These are phyloP conservation scores for Eupeodes latifasciatus DNA, from an alignment of 2,888 invertebrate genomes.

Conservation along the genomic window DNA sequence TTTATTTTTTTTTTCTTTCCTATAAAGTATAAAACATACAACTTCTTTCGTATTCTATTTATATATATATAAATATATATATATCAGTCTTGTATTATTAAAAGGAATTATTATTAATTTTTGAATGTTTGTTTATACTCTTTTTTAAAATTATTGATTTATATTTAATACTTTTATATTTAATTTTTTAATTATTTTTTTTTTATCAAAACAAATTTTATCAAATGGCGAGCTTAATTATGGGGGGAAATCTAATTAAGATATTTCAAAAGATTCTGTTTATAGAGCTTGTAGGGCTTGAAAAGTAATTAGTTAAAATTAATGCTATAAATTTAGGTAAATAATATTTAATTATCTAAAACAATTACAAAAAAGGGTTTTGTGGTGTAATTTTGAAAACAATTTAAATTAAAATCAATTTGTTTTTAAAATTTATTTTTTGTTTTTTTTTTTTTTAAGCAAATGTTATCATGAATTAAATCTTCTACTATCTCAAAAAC, in stretches of 20 bases:
- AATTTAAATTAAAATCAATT: neutral
- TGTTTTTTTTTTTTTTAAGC: neutral
- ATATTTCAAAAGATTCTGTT: neutral
- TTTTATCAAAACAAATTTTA: neutral
- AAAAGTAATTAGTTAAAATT: neutral
- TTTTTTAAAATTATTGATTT: constrained; percentile 17
- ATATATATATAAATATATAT: neutral
- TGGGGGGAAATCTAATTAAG: neutral
- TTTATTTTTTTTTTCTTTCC: constrained; percentile 21
- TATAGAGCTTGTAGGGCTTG: neutral
- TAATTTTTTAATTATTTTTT: constrained; percentile 1
- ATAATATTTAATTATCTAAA: too few species aligned
- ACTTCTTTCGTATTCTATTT: constrained; percentile 11
- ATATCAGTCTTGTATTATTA: constrained; percentile 38
- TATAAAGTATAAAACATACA: constrained; percentile 11
- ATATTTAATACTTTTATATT: constrained; percentile 73
- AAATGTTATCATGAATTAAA: neutral
- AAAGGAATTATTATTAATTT: constrained; percentile 33
- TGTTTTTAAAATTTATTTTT: neutral
- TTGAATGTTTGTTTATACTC: constrained; percentile 51
- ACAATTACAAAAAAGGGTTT: neutral
- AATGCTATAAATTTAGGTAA: neutral
- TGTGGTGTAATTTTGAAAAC: neutral
- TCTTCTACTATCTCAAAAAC: neutral
- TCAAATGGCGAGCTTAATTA: neutral